Conservation (phyloP, 2,113 vertebrate genomes). For the Bettongia penicillata region DNA sequence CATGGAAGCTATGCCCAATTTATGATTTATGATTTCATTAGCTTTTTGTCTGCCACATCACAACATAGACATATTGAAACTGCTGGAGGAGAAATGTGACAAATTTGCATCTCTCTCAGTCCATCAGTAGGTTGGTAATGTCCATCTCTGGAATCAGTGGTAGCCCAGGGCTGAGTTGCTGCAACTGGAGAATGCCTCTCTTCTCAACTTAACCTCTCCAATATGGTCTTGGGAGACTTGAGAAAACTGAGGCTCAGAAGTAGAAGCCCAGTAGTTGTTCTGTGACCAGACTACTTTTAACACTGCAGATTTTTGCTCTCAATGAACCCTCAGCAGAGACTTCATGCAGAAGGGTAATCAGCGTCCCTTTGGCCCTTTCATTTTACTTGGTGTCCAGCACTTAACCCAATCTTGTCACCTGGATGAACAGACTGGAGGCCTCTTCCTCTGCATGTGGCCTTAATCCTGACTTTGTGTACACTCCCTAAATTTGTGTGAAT, state of each 20-base stretch:
- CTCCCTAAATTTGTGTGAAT: background rate
- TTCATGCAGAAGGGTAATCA: background rate
- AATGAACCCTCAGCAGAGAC: background rate
- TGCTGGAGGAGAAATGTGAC: background rate
- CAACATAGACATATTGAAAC: background rate
- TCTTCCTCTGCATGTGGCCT: background rate
- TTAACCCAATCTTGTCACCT: background rate
- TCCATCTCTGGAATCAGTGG: background rate
- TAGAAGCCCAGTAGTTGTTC: background rate
- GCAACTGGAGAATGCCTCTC: background rate
- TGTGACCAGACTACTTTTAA: background rate
- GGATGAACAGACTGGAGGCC: background rate
- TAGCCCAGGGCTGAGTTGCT: background rate
- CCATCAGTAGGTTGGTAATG: background rate
- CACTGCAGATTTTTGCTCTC: background rate
- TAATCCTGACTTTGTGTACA: background rate
- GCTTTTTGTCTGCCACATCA: background rate
- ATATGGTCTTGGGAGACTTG: background rate
- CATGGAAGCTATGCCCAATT: background rate
- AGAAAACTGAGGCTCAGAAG: background rate
- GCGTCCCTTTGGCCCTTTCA: background rate
- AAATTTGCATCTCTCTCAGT: background rate
- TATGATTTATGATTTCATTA: background rate
- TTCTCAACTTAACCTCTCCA: background rate
- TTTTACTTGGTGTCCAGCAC: background rate